Base-by-base conservation (phyloP, 2,888 invertebrate genomes). In the Orthosia gracilis region DNA sequence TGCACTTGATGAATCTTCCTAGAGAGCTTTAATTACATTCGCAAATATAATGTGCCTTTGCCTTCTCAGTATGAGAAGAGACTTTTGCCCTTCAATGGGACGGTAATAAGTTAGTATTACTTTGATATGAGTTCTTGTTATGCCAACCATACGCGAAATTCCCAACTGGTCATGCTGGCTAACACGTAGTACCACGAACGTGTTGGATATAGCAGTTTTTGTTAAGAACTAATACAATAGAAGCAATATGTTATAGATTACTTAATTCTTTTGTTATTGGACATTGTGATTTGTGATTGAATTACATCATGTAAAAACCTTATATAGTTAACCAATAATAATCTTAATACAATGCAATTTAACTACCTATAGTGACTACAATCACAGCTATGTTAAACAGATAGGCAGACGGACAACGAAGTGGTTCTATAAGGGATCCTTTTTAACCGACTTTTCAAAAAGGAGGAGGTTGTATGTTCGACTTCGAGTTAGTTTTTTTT, bases 161-260 rank as follows among this genome's bases (percentile, higher is more conserved):
- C 15, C 18, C 23, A 57, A 61, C 3, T 47, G 58, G 23, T 40
- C 52, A 31, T 21, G 55, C 26, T 13, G 11, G 4, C 12, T 49
- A 23, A 11, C 21, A 50, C 2, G 11, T 12, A 40, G 45, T 74
- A 73, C 31, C 15, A 55, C 15, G n/a, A 65, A 73, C 13, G n/a
- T 15, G 11, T 23, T 26, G 21, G 50, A 21, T 59, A 50, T 21
- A 26, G 45, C 9, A 55, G 63, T 79, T 81, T 81, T 81, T 83
- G 52, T 57, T 63, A 11, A 13, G 17, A 59, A 21, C 45, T 58
- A 68, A 70, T 65, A 76, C 78, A 69, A 72, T 78, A 23, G 65
- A 55, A 63, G 12, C 26, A 40, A 47, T 62, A 76, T 62, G 65
- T 45, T 80, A 59, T 21, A 23, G 49, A 63, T 77, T 67, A 50